Evolutionary conservation across 2,888 invertebrate species (phyloP).

Genomic region (Nomada goodeniana): DNA sequence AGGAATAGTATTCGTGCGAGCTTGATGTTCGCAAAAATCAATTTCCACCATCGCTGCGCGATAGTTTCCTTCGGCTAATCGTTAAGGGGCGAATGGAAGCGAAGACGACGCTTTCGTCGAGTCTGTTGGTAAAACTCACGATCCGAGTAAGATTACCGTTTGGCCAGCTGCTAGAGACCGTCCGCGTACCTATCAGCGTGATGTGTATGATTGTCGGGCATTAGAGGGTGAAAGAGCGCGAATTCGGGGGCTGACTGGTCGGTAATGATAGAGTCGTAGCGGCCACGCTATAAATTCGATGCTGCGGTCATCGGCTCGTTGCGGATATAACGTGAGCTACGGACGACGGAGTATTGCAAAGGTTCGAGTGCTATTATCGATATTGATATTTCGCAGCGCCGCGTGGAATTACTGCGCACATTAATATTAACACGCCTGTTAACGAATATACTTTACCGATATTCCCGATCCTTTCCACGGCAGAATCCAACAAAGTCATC

Average conservation of each 20-base stretch:
- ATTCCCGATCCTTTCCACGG: neutral
- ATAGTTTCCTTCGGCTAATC: no score
- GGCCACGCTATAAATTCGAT: slow-evolving; percentile 41
- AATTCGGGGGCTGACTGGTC: slow-evolving; percentile 38
- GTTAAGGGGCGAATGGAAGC: no score
- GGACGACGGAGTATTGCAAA: slow-evolving; percentile 35
- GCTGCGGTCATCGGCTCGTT: slow-evolving; percentile 17
- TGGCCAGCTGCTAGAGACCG: slow-evolving; percentile 19
- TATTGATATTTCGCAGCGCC: slow-evolving; percentile 44
- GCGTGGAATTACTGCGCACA: slow-evolving; percentile 19
- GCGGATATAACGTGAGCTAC: slow-evolving; percentile 16
- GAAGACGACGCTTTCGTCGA: neutral
- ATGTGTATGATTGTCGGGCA: slow-evolving; percentile 33
- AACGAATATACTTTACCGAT: slow-evolving; percentile 28
- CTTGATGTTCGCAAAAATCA: slow-evolving; percentile 14
- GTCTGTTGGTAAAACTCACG: neutral
- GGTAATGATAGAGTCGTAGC: slow-evolving; percentile 48
- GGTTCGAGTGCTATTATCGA: slow-evolving; percentile 35
- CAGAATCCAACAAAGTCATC: neutral
- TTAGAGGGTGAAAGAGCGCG: slow-evolving; percentile 50
- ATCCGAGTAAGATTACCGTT: slow-evolving; percentile 15
- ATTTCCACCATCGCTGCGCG: neutral
- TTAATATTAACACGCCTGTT: slow-evolving; percentile 53
- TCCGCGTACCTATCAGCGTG: slow-evolving; percentile 35
- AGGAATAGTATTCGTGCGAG: slow-evolving; percentile 6